Conservation (phyloP, 1,140 invertebrate genomes). For the Gryon sp. region DNA sequence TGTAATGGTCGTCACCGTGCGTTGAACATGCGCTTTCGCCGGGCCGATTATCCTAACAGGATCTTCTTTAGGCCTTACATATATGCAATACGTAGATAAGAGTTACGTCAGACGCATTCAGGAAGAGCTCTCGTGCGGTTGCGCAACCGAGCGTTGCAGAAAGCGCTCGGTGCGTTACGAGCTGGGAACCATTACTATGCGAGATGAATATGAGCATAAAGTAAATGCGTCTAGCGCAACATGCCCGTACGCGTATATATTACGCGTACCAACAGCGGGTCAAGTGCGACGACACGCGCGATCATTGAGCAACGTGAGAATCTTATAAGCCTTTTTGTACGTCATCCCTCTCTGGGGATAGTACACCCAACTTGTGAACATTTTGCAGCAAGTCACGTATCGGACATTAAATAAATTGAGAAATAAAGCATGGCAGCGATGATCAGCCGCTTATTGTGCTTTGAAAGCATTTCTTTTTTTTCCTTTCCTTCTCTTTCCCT, state of each 20-base stretch:
- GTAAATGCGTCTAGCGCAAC: conserved; percentile 63
- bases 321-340: conserved; percentile 29
- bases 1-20: conserved; percentile 55
- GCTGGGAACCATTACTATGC: conserved; percentile 61
- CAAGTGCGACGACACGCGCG: conserved; percentile 63
- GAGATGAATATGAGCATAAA: conserved; percentile 62
- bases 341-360: neutral
- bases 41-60: conserved; percentile 58
- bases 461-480: too few species aligned
- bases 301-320: conserved; percentile 64
- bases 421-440: conserved; percentile 46
- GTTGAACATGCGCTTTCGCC: conserved; percentile 48
- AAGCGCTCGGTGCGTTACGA: conserved; percentile 65
- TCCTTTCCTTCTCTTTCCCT: too few species aligned
- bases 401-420: conserved; percentile 54
- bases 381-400: conserved; percentile 44
- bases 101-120: conserved; percentile 68
- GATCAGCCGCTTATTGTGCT: conserved; percentile 31
- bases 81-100: conserved; percentile 63
- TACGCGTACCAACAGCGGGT: conserved; percentile 61
- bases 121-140: conserved; percentile 65
- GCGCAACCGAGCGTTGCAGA: conserved; percentile 65
- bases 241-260: conserved; percentile 57
- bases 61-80: conserved; percentile 61
- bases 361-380: neutral